Percentiles rank a stretch among this genome's conserved stretches.
phyloP scores from a whole-genome alignment of 2,888 invertebrate species.

The Ariolimax columbianus region DNA sequence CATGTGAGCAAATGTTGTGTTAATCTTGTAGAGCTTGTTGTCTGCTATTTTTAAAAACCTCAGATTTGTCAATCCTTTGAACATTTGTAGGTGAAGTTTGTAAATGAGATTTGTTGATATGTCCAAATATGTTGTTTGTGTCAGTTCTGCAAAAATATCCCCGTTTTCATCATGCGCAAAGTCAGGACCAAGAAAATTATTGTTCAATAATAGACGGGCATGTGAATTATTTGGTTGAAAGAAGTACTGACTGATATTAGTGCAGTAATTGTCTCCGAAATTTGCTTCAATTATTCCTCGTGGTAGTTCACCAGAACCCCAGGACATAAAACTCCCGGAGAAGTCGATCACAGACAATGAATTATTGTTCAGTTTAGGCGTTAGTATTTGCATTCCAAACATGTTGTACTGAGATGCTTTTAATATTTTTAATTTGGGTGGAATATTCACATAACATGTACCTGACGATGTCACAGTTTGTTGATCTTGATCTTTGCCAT shows the following conservation, averaged over 20 bases:
- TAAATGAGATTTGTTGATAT: slow-evolving; percentile 30
- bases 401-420: background rate
- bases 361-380: background rate
- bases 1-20: slow-evolving; percentile 18
- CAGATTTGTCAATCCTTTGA: slow-evolving; percentile 14
- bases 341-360: background rate
- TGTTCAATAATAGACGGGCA: background rate
- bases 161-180: slow-evolving; percentile 19
- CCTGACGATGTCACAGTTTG: background rate
- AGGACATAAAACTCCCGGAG: slow-evolving; percentile 23
- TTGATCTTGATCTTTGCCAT: background rate
- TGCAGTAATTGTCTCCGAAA: slow-evolving; percentile 14
- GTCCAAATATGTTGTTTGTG: slow-evolving; percentile 1
- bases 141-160: background rate
- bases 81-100: slow-evolving; percentile 12
- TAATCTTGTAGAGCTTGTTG: background rate
- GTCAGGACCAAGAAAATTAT: slow-evolving; percentile 16
- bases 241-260: background rate
- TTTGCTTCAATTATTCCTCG: background rate
- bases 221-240: slow-evolving; percentile 12
- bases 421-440: slow-evolving; percentile 12
- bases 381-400: slow-evolving; percentile 30
- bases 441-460: background rate
- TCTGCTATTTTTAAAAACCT: background rate
- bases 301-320: background rate